Percentiles rank a stretch among this genome's conserved stretches.
phyloP scores from a whole-genome alignment of 2,888 invertebrate genomes.

The Apoda limacodes region DNA sequence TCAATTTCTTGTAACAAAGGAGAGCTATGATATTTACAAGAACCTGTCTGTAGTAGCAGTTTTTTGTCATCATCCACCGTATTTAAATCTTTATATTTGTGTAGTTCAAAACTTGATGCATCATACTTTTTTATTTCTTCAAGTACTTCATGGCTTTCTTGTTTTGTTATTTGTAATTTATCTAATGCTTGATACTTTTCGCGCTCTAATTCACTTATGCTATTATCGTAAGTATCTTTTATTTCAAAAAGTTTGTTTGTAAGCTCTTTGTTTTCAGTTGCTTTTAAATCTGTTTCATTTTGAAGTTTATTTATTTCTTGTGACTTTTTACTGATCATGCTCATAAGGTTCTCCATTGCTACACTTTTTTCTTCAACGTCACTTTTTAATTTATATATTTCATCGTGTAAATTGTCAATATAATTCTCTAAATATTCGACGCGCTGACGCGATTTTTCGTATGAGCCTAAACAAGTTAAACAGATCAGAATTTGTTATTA shows the following conservation, averaged over 20 bases:
- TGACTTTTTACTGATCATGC: slow-evolving; percentile 36
- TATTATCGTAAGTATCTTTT: slow-evolving; percentile 28
- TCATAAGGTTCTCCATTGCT: slow-evolving; percentile 36
- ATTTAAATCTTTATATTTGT: too few species aligned
- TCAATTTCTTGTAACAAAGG: slow-evolving; percentile 34
- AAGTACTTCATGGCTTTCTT: slow-evolving; percentile 43
- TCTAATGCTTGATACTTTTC: slow-evolving; percentile 33
- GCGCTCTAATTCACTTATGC: slow-evolving; percentile 28
- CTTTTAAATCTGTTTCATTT: slow-evolving; percentile 31
- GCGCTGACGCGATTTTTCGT: slow-evolving; percentile 35
- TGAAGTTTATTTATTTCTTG: slow-evolving; percentile 35
- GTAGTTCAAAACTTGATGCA: slow-evolving; percentile 3
- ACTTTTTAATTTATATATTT: slow-evolving; percentile 28
- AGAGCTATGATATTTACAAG: slow-evolving; percentile 25
- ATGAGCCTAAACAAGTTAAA: slow-evolving; percentile 31
- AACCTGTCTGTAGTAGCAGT: slow-evolving; percentile 24
- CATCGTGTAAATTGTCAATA: slow-evolving; percentile 28
- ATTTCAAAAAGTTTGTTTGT: slow-evolving; percentile 28
- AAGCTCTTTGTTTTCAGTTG: slow-evolving; percentile 30
- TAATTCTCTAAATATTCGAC: slow-evolving; percentile 42
- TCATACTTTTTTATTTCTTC: slow-evolving; percentile 35
- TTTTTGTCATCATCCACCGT: slow-evolving; percentile 29
- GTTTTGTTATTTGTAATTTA: slow-evolving; percentile 33
- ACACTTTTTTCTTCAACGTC: slow-evolving; percentile 33
- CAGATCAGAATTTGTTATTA: slow-evolving; percentile 3